Evolutionary conservation across 2,888 invertebrate species (phyloP).

Genomic region (Serripes groenlandicus): DNA sequence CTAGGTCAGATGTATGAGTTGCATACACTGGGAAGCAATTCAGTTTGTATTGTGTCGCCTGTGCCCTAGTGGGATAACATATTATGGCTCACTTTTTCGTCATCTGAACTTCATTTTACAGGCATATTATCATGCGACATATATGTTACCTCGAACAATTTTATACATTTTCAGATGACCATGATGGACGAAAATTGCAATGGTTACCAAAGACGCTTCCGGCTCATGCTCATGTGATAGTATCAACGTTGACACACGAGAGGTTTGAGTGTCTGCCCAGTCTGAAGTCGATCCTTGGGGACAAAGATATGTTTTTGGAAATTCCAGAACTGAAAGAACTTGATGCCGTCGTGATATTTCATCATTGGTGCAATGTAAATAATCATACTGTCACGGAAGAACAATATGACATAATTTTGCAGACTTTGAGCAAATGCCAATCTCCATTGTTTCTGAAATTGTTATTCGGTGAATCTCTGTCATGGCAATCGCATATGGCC

Average conservation of each 20-base stretch:
- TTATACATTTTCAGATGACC: conserved; percentile 75
- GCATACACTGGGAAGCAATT: too few relatives aligned
- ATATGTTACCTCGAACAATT: too few relatives aligned
- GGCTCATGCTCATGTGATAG: conserved; percentile 91
- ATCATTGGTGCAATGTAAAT: conserved; percentile 74
- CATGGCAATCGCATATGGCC: conserved; percentile 79
- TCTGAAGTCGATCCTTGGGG: conserved; percentile 68
- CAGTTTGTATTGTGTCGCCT: too few relatives aligned
- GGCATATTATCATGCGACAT: not conserved
- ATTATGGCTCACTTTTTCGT: too few relatives aligned
- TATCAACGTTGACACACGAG: conserved; percentile 81
- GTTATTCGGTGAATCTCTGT: conserved; percentile 76
- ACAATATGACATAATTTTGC: conserved; percentile 90
- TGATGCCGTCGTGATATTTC: conserved; percentile 77
- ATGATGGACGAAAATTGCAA: conserved; percentile 89
- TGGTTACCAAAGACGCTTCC: conserved; percentile 93
- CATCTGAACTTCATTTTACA: too few relatives aligned
- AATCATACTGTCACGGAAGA: conserved; percentile 86
- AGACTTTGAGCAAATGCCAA: conserved; percentile 87
- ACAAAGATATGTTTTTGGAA: conserved; percentile 74
- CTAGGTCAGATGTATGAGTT: too few relatives aligned
- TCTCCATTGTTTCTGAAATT: conserved; percentile 81
- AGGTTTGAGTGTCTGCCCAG: conserved; percentile 74
- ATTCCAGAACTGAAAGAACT: conserved; percentile 74
- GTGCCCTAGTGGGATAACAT: too few relatives aligned